Base-by-base conservation (phyloP, 2,113 vertebrate species). In the Colius striatus region DNA sequence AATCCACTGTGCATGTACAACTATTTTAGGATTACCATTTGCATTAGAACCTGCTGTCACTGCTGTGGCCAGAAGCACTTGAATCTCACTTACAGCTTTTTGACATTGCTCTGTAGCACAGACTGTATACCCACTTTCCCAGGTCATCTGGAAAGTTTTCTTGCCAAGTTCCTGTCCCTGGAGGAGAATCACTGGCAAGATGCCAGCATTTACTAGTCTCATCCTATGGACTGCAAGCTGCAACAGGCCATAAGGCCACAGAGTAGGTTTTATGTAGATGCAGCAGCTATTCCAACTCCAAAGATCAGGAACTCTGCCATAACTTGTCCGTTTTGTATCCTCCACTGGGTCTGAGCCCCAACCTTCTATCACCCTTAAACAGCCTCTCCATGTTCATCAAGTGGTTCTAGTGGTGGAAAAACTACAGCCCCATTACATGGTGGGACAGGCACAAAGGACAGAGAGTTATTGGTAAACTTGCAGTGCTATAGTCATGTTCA, bases 231-330 rank as follows among this genome's bases (percentile, higher is more conserved):
- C 21, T 67, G 67, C 25, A 12, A 61, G 87, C 90, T 86, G 2
- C 34, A 72, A 38, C 0, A 1, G 47, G 19, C 71, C 57, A 21
- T 1, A 45, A 9, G 30, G 70, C 82, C 82, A 41, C 30, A 62
- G 47, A 75, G 61, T 1, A 58, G 30, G 16, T 2, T 38, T 11
- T 17, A 5, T 4, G 5, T 1, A 30, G 11, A 8, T 2, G 9
- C 14, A 41, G 32, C 53, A 75, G 18, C 66, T n/a, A 11, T 8
- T 3, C 34, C 10, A 9, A 5, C 23, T 6, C 41, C 66, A 0
- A 30, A 67, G 45, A 68, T 5, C 38, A 65, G 29, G 47, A 77
- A 25, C 16, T 45, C 32, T 91, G 30, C 43, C 30, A 8, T 8
- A 23, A 19, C 47, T 9, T 25, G 10, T 5, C 60, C 38, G 50